Evolutionary conservation across 2,888 invertebrate species (phyloP).

Genomic region (Aricia artaxerxes): DNA sequence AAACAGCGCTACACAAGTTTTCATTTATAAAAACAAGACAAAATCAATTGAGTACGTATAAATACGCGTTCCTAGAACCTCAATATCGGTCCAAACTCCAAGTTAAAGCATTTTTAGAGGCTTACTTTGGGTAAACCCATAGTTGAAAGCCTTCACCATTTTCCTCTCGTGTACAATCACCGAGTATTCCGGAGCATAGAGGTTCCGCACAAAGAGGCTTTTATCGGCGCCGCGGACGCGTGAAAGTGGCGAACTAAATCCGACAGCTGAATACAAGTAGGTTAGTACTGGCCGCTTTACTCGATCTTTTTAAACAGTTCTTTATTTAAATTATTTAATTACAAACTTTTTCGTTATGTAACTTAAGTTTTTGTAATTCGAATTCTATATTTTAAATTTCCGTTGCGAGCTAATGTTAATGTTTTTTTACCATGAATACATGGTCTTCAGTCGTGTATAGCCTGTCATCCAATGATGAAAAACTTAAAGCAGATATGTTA

Average conservation of each 20-base stretch:
- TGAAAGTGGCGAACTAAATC: constrained; percentile 59
- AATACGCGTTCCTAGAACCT: not conserved
- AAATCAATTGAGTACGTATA: constrained; percentile 24
- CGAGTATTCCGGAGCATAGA: constrained; percentile 55
- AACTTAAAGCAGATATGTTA: too few relatives aligned
- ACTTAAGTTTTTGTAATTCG: not conserved
- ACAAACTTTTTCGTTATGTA: not conserved
- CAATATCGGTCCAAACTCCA: constrained; percentile 38
- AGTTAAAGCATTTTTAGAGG: constrained; percentile 41
- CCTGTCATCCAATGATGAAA: too few relatives aligned
- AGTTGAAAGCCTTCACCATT: constrained; percentile 43
- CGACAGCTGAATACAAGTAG: constrained; percentile 43
- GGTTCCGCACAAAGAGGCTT: constrained; percentile 68
- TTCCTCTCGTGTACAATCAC: constrained; percentile 57
- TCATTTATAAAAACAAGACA: constrained; percentile 14
- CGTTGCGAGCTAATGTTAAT: too few relatives aligned
- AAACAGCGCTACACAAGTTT: not conserved
- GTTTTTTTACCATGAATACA: too few relatives aligned
- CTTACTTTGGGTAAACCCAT: constrained; percentile 41
- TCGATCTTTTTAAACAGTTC: not conserved
- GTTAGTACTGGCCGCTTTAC: not conserved
- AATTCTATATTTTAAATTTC: not conserved
- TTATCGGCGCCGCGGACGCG: constrained; percentile 60
- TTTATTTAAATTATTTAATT: not conserved
- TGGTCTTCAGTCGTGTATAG: too few relatives aligned